Base-by-base conservation (phyloP, 1,140 invertebrate genomes). In the Drosophila tristis region DNA sequence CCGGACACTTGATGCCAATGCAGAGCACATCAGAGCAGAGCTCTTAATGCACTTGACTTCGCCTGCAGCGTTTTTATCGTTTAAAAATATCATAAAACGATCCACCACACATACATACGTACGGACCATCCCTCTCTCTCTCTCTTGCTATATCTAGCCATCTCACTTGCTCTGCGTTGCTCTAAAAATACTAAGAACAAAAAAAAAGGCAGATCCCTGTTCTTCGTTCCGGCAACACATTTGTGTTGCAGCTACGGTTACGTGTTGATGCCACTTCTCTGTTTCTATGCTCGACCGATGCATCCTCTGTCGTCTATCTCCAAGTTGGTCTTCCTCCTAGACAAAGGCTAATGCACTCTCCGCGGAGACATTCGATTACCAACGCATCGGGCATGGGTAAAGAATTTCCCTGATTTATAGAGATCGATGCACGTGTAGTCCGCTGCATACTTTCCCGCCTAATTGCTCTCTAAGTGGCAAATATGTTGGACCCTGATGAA, bases 1-100 rank as follows among this genome's bases (percentile, higher is more conserved):
- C 71, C 70, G 79, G 79, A 82, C 80, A 82, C 79, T 82, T 81
- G 79, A 82, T 81, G 79, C 79, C 79, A 56, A 58, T 81, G 79
- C 78, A 66, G 64, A 56, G 68, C 51, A 39, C 48, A 59, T 15
- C 31, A 9, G 29, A 48, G 43, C 64, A 35, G 16, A 70, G 66
- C 64, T 58, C 65, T 71, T 53, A 68, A 39, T 58, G 67, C 79
- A 81, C 79, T 81, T 81, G 79, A 81, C 79, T 81, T 81, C 78
- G 73, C 67, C 50, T 64, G 62, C 74, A 68, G 79, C 68, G 63
- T 68, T 81, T 82, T 70, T 74, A 78, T 81, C 74, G 80, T 82
- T 81, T 81, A 81, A 81, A 81, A 81, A 81, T 81, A 81, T 74
- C 68, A 64, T 74, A 60, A 82, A 63, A 44, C 71, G 58, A 74